Conservation (phyloP, 2,888 invertebrate genomes). For the Acanthosepion lycidas region DNA sequence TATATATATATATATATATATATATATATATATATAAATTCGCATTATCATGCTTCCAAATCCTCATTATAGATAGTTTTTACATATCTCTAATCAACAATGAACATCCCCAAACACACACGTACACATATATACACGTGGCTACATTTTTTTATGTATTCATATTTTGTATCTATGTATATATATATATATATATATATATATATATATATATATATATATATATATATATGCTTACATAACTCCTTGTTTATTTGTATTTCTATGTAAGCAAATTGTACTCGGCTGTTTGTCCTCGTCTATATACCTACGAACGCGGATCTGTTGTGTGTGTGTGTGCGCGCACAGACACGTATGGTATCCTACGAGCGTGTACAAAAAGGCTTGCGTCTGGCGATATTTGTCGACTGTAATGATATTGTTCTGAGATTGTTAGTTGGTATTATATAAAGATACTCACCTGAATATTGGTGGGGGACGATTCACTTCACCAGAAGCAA, state of each 20-base stretch:
- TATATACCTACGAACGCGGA: background rate
- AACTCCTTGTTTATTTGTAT: background rate
- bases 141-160: no score
- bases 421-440: background rate
- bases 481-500: background rate
- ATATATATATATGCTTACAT: background rate
- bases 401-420: background rate
- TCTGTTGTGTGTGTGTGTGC: background rate
- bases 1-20: no score
- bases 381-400: background rate
- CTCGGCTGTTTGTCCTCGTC: background rate
- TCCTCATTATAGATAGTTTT: no score
- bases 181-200: no score
- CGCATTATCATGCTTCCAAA: no score
- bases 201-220: background rate
- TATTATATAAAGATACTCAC: background rate
- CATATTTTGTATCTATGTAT: no score
- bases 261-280: no score
- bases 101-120: no score
- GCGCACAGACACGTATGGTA: background rate
- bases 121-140: no score
- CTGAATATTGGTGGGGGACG: background rate
- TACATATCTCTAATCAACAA: no score
- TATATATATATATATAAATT: no score
- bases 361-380: background rate